A percentile compares a stretch with the other conserved stretches of the same genome.
phyloP scores from a whole-genome alignment of 2,797 vertebrate species.

The Catamblyrhynchus diadema region DNA sequence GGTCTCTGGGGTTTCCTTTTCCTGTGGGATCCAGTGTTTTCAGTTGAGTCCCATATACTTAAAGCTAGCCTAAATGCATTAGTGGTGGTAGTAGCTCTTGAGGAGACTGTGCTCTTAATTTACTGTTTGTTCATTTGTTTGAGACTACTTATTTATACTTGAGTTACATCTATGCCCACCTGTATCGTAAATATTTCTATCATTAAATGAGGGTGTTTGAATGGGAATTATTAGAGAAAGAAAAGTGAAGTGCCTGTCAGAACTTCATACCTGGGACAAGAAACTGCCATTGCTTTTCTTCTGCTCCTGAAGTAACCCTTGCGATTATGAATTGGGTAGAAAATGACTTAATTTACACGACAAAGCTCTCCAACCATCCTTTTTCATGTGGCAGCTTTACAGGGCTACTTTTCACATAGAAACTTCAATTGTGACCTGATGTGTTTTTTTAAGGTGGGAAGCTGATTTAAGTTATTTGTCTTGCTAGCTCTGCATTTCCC shows the following conservation, averaged over 20 bases:
- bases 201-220: not conserved
- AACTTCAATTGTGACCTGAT: not conserved
- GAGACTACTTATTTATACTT: not conserved
- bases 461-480: not conserved
- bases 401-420: constrained; percentile 8
- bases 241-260: not conserved
- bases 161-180: not conserved
- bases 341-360: not conserved
- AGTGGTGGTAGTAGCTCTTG: not conserved
- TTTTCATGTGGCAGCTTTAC: not conserved
- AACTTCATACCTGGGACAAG: not conserved
- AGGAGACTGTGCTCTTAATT: not conserved
- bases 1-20: not conserved
- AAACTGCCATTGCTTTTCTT: not conserved
- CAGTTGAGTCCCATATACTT: not conserved
- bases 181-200: not conserved
- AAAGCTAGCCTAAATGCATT: not conserved
- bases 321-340: not conserved
- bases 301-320: not conserved
- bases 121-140: not conserved
- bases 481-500: not conserved
- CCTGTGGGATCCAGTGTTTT: not conserved
- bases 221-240: not conserved
- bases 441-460: not conserved
- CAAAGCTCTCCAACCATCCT: not conserved